Evolutionary conservation across 2,113 vertebrate species (phyloP), one percentile per base, ranked within the genome.

Genomic region (Channa argus): DNA sequence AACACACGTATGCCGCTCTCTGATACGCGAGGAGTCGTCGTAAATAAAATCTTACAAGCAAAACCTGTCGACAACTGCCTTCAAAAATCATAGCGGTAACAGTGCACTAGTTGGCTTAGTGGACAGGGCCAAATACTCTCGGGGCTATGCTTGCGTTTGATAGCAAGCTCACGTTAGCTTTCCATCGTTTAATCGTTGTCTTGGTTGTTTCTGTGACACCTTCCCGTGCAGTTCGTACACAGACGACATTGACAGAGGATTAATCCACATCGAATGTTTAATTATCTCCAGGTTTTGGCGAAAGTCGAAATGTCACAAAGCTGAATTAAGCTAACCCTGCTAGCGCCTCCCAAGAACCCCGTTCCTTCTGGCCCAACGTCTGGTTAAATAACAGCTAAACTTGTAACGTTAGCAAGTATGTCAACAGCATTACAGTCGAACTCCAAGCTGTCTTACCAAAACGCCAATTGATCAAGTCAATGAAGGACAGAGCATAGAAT

Each of bases 81-180:
- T 9, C 12, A 50, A 5, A 11, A 65, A 72, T 51, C 8, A 55
- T 47, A 38, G 24, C 43, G 43, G n/a, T 67, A 70, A 61, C 56
- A 52, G 62, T 6, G 15, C 10, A 63, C 53, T 70, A 66, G 71
- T 74, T 63, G 41, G 61, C 41, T 70, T 45, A 76, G 51, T 61
- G 68, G 82, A 85, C 86, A 81, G 90, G 91, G 91, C 91, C 91
- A 79, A 61, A 74, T 51, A 71, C 55, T 64, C 55, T 58, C 2
- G 52, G 24, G 11, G 66, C 73, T 77, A 74, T 41, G 51, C 24
- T 44, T 24, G 44, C 68, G 51, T 63, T 15, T 62, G 67, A 70
- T 85, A 74, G 73, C 67, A 36, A 71, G 65, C 59, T 61, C 50
- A n/a, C 41, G 33, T 63, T 71, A 75, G 71, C 76, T 47, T 54